Base-by-base conservation (phyloP, 2,797 vertebrate genomes). In the Falco concolor region DNA sequence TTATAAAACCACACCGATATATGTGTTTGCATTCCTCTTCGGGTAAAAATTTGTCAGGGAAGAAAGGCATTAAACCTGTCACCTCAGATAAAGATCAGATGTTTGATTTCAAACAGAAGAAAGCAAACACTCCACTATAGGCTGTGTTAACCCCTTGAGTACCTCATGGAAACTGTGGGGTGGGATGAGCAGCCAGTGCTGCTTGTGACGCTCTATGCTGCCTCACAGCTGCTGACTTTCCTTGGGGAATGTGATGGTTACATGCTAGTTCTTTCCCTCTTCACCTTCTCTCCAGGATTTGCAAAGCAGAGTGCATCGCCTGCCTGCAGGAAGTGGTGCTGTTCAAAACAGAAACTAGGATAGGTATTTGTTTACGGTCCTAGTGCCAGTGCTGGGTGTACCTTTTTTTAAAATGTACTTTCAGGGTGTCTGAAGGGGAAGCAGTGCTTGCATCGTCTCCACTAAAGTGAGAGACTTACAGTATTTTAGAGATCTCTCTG, bases 21-120 rank as follows among this genome's bases (percentile, higher is more conserved):
- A 91, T 76, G 97, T 97, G 98, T 98, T 98, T 98, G 98, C 98
- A 98, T 98, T 98, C 97, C 97, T 98, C 92, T 97, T 98, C 4
- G 56, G 89, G 95, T 96, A 97, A 97, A 98, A 98, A 98, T 97
- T 97, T 98, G 98, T 98, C 98, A 98, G 97, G 98, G 98, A 98
- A 98, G 98, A 98, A 98, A 98, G 97, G 98, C 98, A 98, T 98
- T 98, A 98, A 98, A 98, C 96, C 98, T 99, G 98, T 98, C 98
- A 98, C 98, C 95, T 98, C 98, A 97, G 98, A 98, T 98, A 98
- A 98, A 98, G 98, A 98, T 98, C 98, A 98, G 98, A 98, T 98
- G 98, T 98, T 98, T 98, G 98, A 98, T 98, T 98, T 98, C 98
- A 98, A 98, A 97, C 97, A 98, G 98, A 97, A 97, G 96, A 98